Conservation (phyloP, 2,113 vertebrate species). For the Microtus oregoni region DNA sequence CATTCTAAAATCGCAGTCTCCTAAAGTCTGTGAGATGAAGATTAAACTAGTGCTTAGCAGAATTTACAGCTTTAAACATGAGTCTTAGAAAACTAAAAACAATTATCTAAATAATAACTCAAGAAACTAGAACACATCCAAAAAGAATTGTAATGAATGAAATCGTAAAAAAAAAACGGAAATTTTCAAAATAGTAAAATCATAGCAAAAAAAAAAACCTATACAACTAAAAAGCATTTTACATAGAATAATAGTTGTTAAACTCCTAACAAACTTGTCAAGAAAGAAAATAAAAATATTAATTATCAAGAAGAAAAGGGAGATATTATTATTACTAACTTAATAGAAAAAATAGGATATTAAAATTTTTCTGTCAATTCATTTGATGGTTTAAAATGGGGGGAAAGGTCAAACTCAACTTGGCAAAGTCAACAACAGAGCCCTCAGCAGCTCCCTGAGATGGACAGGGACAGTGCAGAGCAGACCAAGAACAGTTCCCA, state of each 20-base stretch:
- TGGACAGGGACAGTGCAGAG: no score
- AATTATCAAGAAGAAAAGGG: not conserved
- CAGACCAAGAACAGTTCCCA: no score
- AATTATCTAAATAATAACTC: not conserved
- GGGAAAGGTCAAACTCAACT: not conserved
- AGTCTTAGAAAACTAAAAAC: not conserved
- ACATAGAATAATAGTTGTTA: not conserved
- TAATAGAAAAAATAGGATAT: not conserved
- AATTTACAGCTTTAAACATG: constrained; percentile 25
- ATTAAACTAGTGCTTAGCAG: not conserved
- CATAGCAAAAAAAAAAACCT: not conserved
- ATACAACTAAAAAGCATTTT: constrained; percentile 14
- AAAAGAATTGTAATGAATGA: not conserved
- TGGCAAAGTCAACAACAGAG: not conserved
- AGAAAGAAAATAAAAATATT: not conserved
- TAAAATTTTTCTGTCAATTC: not conserved
- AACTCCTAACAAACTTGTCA: not conserved
- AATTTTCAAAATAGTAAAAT: not conserved
- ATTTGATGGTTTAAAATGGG: constrained; percentile 18
- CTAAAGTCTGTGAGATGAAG: constrained; percentile 2
- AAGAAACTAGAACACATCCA: not conserved
- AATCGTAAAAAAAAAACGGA: not conserved
- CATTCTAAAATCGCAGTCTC: constrained; percentile 16
- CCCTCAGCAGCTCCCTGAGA: no score
- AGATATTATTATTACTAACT: not conserved